Evolutionary conservation across 1,140 invertebrate genomes (phyloP).

Genomic region (Drosophila sp.): DNA sequence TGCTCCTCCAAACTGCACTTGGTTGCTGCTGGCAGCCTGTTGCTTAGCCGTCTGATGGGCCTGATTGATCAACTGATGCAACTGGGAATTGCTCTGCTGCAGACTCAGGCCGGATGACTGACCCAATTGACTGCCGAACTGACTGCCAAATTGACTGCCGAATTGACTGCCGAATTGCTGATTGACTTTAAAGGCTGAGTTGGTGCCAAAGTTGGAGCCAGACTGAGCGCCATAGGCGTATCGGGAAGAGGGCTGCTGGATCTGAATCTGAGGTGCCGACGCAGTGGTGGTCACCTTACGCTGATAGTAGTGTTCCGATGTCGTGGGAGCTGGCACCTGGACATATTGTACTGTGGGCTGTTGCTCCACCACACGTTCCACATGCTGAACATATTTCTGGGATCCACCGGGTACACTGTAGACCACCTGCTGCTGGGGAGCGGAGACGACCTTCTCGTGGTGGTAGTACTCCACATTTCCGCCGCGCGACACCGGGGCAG

Average conservation of each 20-base stretch:
- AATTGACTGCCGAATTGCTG: slow-evolving; percentile 51
- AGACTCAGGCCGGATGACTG: slow-evolving; percentile 19
- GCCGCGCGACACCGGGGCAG: slow-evolving; percentile 28
- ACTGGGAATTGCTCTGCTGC: slow-evolving; percentile 32
- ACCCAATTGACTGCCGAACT: slow-evolving; percentile 31
- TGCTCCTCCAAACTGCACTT: slow-evolving; percentile 22
- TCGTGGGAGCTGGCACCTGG: slow-evolving; percentile 51
- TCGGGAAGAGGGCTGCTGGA: slow-evolving; percentile 45
- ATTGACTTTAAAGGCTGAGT: slow-evolving; percentile 32
- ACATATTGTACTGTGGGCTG: slow-evolving; percentile 48
- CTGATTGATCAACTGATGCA: slow-evolving; percentile 60
- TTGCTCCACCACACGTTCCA: slow-evolving; percentile 62
- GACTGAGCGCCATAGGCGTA: slow-evolving; percentile 34
- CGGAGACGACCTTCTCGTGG: slow-evolving; percentile 51
- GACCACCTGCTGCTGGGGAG: slow-evolving; percentile 43
- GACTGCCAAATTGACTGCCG: slow-evolving; percentile 38
- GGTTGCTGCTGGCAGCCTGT: slow-evolving; percentile 41
- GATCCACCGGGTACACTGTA: slow-evolving; percentile 57
- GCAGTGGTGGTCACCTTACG: slow-evolving; percentile 59
- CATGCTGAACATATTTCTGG: slow-evolving; percentile 65
- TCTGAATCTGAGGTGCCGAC: slow-evolving; percentile 48
- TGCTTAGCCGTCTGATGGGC: slow-evolving; percentile 54
- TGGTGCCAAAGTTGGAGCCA: slow-evolving; percentile 45
- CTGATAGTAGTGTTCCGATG: slow-evolving; percentile 68
- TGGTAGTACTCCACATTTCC: slow-evolving; percentile 60